A percentile compares a stretch with the other conserved stretches of the same genome.
Conservation (phyloP, 2,797 vertebrate genomes). For the Prunella strophiata region DNA sequence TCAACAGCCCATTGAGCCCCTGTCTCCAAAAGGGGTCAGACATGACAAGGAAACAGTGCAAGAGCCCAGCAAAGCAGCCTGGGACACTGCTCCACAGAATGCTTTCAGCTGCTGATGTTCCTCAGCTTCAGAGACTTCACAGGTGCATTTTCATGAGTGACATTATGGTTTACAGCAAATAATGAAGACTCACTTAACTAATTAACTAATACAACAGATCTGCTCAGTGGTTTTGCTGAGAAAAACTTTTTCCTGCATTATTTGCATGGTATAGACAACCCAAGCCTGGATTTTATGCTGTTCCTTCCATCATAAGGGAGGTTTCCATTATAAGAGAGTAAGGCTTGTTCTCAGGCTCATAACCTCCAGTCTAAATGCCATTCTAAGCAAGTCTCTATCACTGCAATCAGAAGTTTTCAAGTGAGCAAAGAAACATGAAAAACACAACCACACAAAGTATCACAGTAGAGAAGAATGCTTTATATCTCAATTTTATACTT, state of each 20-base stretch:
- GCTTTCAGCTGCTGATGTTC: not conserved
- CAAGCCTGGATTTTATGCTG: not conserved
- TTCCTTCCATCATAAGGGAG: not conserved
- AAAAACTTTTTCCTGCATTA: not conserved
- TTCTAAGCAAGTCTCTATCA: not conserved
- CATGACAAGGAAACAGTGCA: not conserved
- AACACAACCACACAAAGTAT: not conserved
- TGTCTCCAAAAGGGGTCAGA: not conserved
- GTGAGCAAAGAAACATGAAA: not conserved
- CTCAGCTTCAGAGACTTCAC: not conserved
- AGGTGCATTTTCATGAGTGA: not conserved
- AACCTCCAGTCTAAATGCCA: not conserved
- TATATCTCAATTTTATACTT: not conserved
- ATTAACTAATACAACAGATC: not conserved
- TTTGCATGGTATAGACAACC: not conserved
- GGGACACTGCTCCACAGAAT: not conserved
- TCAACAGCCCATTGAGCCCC: not conserved
- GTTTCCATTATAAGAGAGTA: not conserved
- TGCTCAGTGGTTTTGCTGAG: not conserved
- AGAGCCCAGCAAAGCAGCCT: not conserved
- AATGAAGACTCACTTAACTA: not conserved
- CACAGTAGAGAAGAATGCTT: not conserved
- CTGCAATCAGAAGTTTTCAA: not conserved
- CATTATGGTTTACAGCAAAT: not conserved
- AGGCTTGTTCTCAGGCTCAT: not conserved